These are phyloP conservation scores for Chloroclysta siterata DNA, from an alignment of 2,888 invertebrate genomes.

Conservation along the genomic window DNA sequence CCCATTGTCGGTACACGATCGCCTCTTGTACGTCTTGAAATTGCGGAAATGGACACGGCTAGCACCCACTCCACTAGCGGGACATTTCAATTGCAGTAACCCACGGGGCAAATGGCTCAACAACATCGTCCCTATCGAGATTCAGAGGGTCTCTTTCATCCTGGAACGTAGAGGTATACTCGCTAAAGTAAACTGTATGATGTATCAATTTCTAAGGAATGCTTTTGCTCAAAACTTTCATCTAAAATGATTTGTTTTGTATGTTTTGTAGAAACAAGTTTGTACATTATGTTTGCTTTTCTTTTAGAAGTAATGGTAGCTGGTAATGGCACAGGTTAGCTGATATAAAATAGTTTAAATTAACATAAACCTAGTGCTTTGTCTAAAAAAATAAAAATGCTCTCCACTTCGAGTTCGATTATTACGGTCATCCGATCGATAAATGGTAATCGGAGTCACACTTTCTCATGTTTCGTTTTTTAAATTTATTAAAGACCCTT, in stretches of 20 bases:
- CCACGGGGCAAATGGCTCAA: conserved; percentile 63
- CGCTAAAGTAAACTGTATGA: conserved; percentile 1
- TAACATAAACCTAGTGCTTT: too few species aligned
- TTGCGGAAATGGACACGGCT: conserved; percentile 82
- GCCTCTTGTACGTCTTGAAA: conserved; percentile 80
- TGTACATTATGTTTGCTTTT: too few species aligned
- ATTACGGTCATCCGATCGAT: conserved; percentile 43
- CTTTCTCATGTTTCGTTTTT: conserved; percentile 47
- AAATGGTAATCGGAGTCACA: conserved; percentile 55
- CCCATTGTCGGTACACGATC: conserved; percentile 83
- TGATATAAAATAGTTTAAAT: too few species aligned
- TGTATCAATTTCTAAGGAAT: neutral
- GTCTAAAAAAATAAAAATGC: neutral
- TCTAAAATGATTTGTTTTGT: neutral
- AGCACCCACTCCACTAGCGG: conserved; percentile 78
- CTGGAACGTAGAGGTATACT: conserved; percentile 8
- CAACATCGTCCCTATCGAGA: conserved; percentile 31
- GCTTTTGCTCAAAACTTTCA: neutral
- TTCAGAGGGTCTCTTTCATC: conserved; percentile 33
- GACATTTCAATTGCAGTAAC: conserved; percentile 81
- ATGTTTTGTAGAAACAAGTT: too few species aligned
- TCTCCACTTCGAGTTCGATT: neutral
- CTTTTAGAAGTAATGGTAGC: too few species aligned
- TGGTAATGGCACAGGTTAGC: too few species aligned
- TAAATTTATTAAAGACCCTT: conserved; percentile 61